A percentile compares a stretch with the other conserved stretches of the same genome.
Evolutionary conservation across 2,888 invertebrate species (phyloP).

Genomic region (Galeruca laticollis): DNA sequence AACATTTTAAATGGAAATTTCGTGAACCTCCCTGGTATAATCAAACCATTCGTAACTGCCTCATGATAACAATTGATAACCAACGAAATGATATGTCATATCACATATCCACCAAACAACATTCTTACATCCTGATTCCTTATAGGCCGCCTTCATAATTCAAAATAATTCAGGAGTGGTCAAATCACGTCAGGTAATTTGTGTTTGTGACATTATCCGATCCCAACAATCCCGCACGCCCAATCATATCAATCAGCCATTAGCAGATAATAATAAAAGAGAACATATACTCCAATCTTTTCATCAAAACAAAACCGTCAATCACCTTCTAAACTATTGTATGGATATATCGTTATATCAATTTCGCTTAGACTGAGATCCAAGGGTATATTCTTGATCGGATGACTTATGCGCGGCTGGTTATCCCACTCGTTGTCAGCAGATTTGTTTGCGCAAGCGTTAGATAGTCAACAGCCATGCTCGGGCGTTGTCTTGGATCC

Average conservation of each 20-base stretch:
- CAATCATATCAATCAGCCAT: slow-evolving; percentile 53
- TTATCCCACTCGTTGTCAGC: slow-evolving; percentile 52
- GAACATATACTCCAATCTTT: slow-evolving; percentile 43
- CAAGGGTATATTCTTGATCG: background rate
- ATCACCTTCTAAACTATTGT: slow-evolving; percentile 8
- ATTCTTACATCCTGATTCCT: slow-evolving; percentile 6
- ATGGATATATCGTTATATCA: background rate
- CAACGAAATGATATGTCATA: background rate
- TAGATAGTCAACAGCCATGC: slow-evolving; percentile 55
- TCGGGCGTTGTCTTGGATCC: slow-evolving; percentile 51
- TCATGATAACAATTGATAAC: no score
- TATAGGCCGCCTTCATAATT: slow-evolving; percentile 38
- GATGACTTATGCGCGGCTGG: slow-evolving; percentile 43
- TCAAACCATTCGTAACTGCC: no score
- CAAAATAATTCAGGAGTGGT: slow-evolving; percentile 42
- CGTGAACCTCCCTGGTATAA: no score
- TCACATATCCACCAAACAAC: background rate
- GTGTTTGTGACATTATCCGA: slow-evolving; percentile 46
- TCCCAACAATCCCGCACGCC: slow-evolving; percentile 42
- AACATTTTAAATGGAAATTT: no score
- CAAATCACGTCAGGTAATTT: slow-evolving; percentile 43
- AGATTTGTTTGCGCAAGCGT: slow-evolving; percentile 48
- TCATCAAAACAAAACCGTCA: background rate
- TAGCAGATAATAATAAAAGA: slow-evolving; percentile 51
- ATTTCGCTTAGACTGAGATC: slow-evolving; percentile 24